A percentile compares a stretch with the other conserved stretches of the same genome.
Conservation (phyloP, 2,113 vertebrate species). For the Poeciliopsis retropinna region DNA sequence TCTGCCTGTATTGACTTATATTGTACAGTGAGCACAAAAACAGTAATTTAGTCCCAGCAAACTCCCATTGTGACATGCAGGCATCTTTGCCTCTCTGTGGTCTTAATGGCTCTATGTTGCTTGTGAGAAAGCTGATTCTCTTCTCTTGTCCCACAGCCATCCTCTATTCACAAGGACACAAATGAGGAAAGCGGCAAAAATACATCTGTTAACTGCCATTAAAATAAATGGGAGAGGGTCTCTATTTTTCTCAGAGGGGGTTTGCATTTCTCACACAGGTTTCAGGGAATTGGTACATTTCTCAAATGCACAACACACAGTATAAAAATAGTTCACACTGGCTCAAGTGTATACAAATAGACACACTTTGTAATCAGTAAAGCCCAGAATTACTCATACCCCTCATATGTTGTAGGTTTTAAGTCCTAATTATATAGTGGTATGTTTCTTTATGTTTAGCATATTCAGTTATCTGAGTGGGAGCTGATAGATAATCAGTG, state of each 20-base stretch:
- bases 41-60: slow-evolving; percentile 37
- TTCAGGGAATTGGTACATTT: too few relatives aligned
- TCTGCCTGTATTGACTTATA: slow-evolving; percentile 50
- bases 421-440: too few relatives aligned
- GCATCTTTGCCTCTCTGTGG: slow-evolving; percentile 36
- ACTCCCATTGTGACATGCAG: slow-evolving; percentile 52
- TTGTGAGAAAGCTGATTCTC: slow-evolving; percentile 11
- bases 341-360: too few relatives aligned
- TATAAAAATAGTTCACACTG: too few relatives aligned
- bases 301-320: too few relatives aligned
- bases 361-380: too few relatives aligned
- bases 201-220: slow-evolving; percentile 27
- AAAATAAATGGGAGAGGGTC: slow-evolving; percentile 12
- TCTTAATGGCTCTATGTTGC: slow-evolving; percentile 44
- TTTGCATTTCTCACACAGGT: background rate
- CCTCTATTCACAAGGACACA: slow-evolving; percentile 16
- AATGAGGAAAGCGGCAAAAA: slow-evolving; percentile 8
- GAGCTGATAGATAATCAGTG: background rate
- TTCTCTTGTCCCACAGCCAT: background rate
- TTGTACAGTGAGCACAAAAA: slow-evolving; percentile 56
- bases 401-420: too few relatives aligned
- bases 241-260: background rate
- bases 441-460: background rate
- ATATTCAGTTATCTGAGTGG: background rate
- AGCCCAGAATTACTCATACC: too few relatives aligned